These are phyloP conservation scores for Ictalurus furcatus DNA, from an alignment of 2,113 vertebrate species.

Conservation along the genomic window DNA sequence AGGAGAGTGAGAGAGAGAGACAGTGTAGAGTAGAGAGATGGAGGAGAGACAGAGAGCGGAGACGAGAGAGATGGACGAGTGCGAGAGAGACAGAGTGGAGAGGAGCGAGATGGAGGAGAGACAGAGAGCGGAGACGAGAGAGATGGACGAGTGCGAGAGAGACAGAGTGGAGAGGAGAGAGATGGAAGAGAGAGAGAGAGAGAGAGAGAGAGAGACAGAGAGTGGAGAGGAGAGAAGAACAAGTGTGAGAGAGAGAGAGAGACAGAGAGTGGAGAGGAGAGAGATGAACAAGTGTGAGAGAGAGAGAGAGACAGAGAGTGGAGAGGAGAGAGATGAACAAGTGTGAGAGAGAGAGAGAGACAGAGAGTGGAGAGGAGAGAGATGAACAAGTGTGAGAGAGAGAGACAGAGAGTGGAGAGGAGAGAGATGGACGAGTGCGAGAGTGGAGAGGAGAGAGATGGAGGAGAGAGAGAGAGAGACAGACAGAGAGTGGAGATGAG, in stretches of 20 bases:
- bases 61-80: too few relatives aligned
- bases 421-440: not conserved
- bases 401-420: not conserved
- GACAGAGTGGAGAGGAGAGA: not conserved
- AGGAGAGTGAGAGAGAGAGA: not conserved
- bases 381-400: not conserved
- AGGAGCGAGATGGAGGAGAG: not conserved
- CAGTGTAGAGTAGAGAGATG: too few relatives aligned
- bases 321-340: not conserved
- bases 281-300: not conserved
- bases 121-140: not conserved
- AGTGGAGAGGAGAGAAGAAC: not conserved
- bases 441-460: not conserved
- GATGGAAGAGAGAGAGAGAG: not conserved
- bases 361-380: not conserved
- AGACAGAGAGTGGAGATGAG: not conserved
- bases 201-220: not conserved
- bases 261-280: too few relatives aligned
- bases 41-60: too few relatives aligned
- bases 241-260: not conserved
- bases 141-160: constrained; percentile 7
- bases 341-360: not conserved
- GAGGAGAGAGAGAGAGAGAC: not conserved
- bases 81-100: not conserved
- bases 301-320: not conserved